phyloP scores from a whole-genome alignment of 2,888 invertebrate genomes.

The Sepioteuthis lessoniana region DNA sequence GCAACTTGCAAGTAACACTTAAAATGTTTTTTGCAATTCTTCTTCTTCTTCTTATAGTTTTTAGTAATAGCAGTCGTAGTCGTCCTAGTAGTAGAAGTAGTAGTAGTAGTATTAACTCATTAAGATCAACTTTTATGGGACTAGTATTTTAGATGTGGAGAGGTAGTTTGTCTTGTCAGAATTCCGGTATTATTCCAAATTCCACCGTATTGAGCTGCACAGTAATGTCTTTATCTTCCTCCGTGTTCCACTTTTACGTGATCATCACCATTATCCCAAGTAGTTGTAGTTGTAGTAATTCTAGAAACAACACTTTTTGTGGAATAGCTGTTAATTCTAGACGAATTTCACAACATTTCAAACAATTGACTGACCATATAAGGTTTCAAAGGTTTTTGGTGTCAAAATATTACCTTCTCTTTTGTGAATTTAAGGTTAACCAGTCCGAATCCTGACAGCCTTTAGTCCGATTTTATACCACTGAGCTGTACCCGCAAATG shows the following conservation, averaged over 20 bases:
- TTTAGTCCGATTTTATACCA: neutral
- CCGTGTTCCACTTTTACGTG: neutral
- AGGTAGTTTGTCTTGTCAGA: neutral
- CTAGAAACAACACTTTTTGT: neutral
- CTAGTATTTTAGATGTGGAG: neutral
- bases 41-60: neutral
- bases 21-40: neutral
- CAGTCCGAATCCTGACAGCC: slow-evolving; percentile 4
- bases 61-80: too few species aligned
- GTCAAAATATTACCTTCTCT: neutral
- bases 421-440: neutral
- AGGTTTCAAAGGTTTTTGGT: neutral
- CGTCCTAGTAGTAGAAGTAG: neutral
- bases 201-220: neutral
- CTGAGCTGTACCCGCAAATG: slow-evolving; percentile 33
- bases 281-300: neutral
- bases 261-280: neutral
- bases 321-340: neutral
- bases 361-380: neutral
- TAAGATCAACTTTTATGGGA: neutral
- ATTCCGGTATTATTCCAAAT: neutral
- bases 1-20: neutral
- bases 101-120: neutral
- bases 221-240: neutral
- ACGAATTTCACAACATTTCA: neutral